Percentiles rank a stretch among this genome's conserved stretches.
Evolutionary conservation across 2,113 vertebrate species (phyloP).

Genomic region (Eublepharis macularius): DNA sequence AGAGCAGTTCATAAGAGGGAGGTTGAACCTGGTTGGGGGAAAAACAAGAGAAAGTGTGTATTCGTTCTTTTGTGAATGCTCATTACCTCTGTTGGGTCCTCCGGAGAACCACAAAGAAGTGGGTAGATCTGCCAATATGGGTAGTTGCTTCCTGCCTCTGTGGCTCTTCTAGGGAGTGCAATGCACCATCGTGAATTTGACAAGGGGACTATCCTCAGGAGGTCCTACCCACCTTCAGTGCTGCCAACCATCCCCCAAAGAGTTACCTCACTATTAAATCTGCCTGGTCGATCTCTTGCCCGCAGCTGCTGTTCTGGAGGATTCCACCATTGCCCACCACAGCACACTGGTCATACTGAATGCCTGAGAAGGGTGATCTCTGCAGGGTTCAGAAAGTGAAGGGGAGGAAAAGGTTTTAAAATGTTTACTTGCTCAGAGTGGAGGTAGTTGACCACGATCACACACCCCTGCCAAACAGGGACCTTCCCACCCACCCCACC

Average conservation of each 20-base stretch:
- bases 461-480: too few species aligned
- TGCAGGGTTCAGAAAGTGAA: neutral
- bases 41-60: neutral
- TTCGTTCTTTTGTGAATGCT: neutral
- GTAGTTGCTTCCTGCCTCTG: too few species aligned
- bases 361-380: neutral
- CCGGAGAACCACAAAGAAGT: neutral
- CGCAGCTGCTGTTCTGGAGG: conserved; percentile 29
- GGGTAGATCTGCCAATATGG: too few species aligned
- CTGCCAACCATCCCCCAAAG: too few species aligned
- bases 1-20: conserved; percentile 36
- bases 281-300: conserved; percentile 18
- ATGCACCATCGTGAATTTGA: too few species aligned
- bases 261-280: conserved; percentile 28
- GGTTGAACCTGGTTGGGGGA: conserved; percentile 39
- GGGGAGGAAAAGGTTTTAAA: neutral
- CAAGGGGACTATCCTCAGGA: too few species aligned
- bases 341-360: neutral
- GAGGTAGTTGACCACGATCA: too few species aligned
- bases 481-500: too few species aligned
- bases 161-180: too few species aligned
- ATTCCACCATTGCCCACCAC: conserved; percentile 39
- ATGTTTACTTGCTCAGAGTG: too few species aligned
- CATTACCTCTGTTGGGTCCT: neutral
- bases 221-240: too few species aligned